Evolutionary conservation across 2,113 vertebrate genomes (phyloP).

Genomic region (Gopherus evgoodei): DNA sequence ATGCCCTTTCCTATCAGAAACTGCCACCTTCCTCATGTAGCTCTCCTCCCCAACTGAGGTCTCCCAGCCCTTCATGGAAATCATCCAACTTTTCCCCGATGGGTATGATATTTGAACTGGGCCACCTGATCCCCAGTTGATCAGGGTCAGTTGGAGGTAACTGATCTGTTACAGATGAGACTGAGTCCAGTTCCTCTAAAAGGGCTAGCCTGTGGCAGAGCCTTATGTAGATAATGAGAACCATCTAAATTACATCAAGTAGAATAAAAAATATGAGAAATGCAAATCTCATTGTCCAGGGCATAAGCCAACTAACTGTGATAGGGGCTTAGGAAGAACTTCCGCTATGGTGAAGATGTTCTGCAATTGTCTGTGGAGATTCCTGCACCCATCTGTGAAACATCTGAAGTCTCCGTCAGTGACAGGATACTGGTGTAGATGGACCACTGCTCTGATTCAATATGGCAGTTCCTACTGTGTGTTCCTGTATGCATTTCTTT

Average conservation of each 20-base stretch:
- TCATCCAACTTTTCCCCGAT: too few species aligned
- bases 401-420: background rate
- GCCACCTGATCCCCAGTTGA: too few species aligned
- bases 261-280: background rate
- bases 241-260: background rate
- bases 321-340: background rate
- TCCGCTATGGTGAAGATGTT: background rate
- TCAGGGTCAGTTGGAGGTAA: too few species aligned
- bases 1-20: too few species aligned
- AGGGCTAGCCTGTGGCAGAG: background rate
- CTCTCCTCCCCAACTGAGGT: too few species aligned
- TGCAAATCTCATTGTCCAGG: background rate
- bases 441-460: background rate
- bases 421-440: background rate
- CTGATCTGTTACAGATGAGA: too few species aligned
- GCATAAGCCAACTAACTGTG: too few species aligned
- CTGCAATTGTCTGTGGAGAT: background rate
- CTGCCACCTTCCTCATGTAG: too few species aligned
- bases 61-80: too few species aligned
- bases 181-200: too few species aligned
- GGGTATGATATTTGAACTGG: too few species aligned
- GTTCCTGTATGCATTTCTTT: background rate
- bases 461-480: background rate
- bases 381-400: background rate
- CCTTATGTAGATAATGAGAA: background rate